A percentile compares a stretch with the other conserved stretches of the same genome.
These are phyloP conservation scores for Aporrectodea caliginosa DNA, from an alignment of 1,140 invertebrate genomes.

Conservation along the genomic window DNA sequence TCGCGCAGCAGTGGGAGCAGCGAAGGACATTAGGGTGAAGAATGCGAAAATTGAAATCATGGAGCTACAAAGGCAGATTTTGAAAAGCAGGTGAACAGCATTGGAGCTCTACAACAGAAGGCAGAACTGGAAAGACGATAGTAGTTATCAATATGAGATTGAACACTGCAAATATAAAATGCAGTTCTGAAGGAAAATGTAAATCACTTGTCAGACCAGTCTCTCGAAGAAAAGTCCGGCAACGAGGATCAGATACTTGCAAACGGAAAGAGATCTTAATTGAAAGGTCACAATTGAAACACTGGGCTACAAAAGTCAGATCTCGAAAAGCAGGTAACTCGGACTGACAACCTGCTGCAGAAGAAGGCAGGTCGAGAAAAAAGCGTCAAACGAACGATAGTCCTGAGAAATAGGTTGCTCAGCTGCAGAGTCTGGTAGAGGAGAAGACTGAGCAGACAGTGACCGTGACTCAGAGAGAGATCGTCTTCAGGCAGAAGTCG, in stretches of 20 bases:
- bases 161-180: background rate
- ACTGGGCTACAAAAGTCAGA: background rate
- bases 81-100: background rate
- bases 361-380: background rate
- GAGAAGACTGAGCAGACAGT: background rate
- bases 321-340: background rate
- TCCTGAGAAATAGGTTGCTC: background rate
- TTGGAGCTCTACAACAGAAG: conserved; percentile 14
- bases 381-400: too few relatives aligned
- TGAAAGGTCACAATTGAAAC: background rate
- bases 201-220: background rate
- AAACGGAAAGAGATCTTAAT: background rate
- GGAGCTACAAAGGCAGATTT: background rate
- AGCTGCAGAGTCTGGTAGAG: background rate
- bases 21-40: too few relatives aligned
- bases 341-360: background rate
- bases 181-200: background rate
- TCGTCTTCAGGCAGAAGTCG: background rate
- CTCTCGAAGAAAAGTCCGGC: background rate
- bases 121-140: conserved; percentile 12
- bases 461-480: background rate
- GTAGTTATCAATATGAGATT: too few relatives aligned
- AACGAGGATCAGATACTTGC: background rate
- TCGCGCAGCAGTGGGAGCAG: too few relatives aligned
- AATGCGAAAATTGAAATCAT: background rate